Base-by-base conservation (phyloP, 1,140 invertebrate genomes). In the Trichomalopsis sarcophagae region DNA sequence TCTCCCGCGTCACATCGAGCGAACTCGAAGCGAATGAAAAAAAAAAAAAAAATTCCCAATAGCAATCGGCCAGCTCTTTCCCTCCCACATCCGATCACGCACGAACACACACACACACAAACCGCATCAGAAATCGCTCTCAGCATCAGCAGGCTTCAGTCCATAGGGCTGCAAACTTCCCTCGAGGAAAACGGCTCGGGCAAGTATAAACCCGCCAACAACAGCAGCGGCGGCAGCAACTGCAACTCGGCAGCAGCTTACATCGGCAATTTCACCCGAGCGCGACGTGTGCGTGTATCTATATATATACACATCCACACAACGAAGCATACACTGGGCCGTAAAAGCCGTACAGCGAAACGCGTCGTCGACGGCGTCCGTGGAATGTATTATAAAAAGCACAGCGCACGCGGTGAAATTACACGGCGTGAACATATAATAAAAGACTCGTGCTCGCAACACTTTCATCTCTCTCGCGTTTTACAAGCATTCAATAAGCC, bases 311-410 rank as follows among this genome's bases (percentile, higher is more conserved):
- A 47, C 44, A 6, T n/a, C n/a, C 44, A 47, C n/a, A 47, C 44
- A 6, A 9, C 9, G 10, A 47, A 2, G 0, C 44, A 17, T 14
- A 55, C 21, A 62, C 5, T 62, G 13, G 3, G 21, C 55, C 6
- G 55, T 62, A 62, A 62, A 62, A 62, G 55, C 55, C 55, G 21
- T 62, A 44, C 1, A 62, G 55, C 55, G 55, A 62, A 62, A 62
- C 21, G 79, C 40, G 21, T 73, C 66, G 23, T 69, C 44, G 33
- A 5, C 33, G 33, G 0, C 33, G 55, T 62, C 21, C 55, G 40
- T 33, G 33, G 40, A 81, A 73, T 81, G 68, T 62, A 62, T 62
- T 62, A 62, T 81, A 81, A 81, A 81, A 81, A 81, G 36, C 44
- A 30, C 69, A 81, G 27, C 9, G 21, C 13, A 17, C 17, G 55